Base-by-base conservation (phyloP, 2,797 vertebrate species). In the Notolabrus celidotus region DNA sequence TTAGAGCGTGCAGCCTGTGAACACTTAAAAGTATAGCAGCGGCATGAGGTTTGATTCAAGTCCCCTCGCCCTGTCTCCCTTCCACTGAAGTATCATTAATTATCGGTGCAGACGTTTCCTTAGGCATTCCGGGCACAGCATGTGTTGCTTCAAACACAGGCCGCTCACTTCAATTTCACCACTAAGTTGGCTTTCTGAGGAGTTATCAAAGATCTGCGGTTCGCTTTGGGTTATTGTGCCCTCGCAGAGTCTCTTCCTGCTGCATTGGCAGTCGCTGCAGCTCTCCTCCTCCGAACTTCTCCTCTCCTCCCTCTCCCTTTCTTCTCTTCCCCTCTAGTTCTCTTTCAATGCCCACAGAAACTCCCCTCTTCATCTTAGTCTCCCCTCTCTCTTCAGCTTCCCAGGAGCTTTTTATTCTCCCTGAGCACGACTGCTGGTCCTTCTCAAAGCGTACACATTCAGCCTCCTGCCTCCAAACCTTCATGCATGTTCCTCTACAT, bases 171-270 rank as follows among this genome's bases (percentile, higher is more conserved):
- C 83, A 58, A 11, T 72, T 72, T 46, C 74, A 66, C 71, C 8
- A 2, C 60, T 33, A 16, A 67, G 58, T 74, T 79, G 55, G 25
- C 71, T 76, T 86, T 71, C 43, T 49, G 67, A 77, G 62, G 43
- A 70, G 57, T 67, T 79, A 87, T 81, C 83, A 81, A 77, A 83
- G 77, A 71, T 83, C 53, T 74, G 41, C 4, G 7, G 50, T 72
- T 70, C 14, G 49, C 69, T 74, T 52, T 60, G 68, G 71, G 77
- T 79, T 65, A 72, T 34, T 51, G 55, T 67, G 74, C 43, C 68
- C 69, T 63, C 36, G 5, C 14, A 1, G 25, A 63, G 53, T 77
- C 69, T 27, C 47, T 62, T 67, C 70, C 67, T 65, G 60, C 29
- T 53, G 52, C 66, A 79, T 47, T 74, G 55, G 55, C 50, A 81